Evolutionary conservation across 2,797 vertebrate genomes (phyloP), one percentile per base, ranked within the genome.

Genomic region (Peromyscus aztecus): DNA sequence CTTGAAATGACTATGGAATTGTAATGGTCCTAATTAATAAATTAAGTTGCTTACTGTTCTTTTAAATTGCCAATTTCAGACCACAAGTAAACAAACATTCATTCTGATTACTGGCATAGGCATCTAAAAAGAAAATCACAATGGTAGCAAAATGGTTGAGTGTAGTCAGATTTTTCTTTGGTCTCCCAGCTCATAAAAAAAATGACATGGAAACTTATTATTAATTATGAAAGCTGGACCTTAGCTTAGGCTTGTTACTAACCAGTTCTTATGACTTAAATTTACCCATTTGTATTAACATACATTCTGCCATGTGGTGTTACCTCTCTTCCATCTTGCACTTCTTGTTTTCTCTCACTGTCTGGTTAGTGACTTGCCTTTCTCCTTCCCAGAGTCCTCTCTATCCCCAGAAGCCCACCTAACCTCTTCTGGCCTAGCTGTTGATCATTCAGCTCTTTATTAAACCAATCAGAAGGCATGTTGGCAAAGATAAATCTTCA

Each of bases 51-150:
- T 67, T 78, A 37, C 55, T 67, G 8, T 89, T 93, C 77, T 92
- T 91, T 78, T 69, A 86, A 49, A 94, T 37, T 85, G 49, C 34
- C 65, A 88, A 46, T 37, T 85, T 96, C 27, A 83, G 16, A 49
- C 67, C 13, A 61, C 19, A 90, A 40, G 17, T 76, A 94, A 97
- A 73, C 6, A 84, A 55, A 63, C 57, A 89, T 81, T 84, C 24
- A 84, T 40, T 40, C n/a, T 94, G 31, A 90, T 91, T 94, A 73
- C 34, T 94, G 24, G 21, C 49, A 46, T 9, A 84, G 12, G 75
- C 76, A 90, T 77, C 89, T 80, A 65, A 94, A 97, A 93, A 81
- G 31, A 84, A 29, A 91, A 81, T 83, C 9, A 29, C 77, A 46
- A 43, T n/a, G 49, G 34, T 40, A 91, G 31, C 59, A 90, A 63